These are phyloP conservation scores for Cynopterus brachyotis DNA, from an alignment of 2,113 vertebrate genomes.

Conservation along the genomic window DNA sequence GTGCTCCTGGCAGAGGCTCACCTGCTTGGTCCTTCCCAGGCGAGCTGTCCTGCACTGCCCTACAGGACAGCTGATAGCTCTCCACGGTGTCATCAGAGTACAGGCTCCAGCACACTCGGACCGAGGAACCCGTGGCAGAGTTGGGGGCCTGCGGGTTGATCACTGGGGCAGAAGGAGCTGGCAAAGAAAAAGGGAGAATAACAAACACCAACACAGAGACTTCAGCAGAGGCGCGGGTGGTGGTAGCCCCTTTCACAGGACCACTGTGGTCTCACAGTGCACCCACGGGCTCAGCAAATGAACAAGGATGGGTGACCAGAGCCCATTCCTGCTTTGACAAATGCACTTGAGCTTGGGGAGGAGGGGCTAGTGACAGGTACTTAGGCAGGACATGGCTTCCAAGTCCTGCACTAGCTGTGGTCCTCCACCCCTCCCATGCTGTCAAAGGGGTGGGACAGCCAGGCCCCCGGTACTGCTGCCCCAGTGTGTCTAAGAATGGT, in stretches of 20 bases:
- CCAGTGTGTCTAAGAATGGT: neutral
- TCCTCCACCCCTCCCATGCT: neutral
- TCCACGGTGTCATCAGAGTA: slow-evolving; percentile 95
- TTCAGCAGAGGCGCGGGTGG: too few relatives aligned
- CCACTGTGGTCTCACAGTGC: neutral
- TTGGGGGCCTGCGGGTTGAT: slow-evolving; percentile 93
- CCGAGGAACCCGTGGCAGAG: slow-evolving; percentile 90
- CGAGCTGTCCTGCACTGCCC: slow-evolving; percentile 84
- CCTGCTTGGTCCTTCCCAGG: slow-evolving; percentile 81
- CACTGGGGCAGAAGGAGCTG: slow-evolving; percentile 95
- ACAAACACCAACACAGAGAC: neutral
- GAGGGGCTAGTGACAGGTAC: neutral
- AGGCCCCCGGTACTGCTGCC: neutral
- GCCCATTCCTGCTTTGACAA: neutral
- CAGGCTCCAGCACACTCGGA: slow-evolving; percentile 94
- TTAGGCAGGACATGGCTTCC: neutral
- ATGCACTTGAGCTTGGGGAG: neutral
- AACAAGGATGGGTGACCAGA: neutral
- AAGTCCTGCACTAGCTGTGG: neutral
- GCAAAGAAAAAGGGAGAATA: neutral
- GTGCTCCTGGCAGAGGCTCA: slow-evolving; percentile 66
- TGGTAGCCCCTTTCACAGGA: neutral
- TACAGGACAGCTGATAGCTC: slow-evolving; percentile 91
- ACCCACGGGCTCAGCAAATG: neutral
- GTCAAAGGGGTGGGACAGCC: neutral